Conservation (phyloP, 2,113 vertebrate species). For the Felis chaus region DNA sequence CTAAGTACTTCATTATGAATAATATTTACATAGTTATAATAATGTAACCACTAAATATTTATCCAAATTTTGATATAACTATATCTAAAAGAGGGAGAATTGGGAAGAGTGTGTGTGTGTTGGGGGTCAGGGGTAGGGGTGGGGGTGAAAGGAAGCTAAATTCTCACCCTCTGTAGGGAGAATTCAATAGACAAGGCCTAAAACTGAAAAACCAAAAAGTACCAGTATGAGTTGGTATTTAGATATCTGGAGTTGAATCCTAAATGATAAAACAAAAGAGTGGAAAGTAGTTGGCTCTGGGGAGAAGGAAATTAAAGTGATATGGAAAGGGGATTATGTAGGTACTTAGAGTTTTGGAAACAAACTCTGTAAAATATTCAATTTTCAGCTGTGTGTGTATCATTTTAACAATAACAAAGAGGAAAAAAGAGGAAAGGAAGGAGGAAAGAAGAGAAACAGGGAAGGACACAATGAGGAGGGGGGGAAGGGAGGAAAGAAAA, state of each 20-base stretch:
- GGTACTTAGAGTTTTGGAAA: not conserved
- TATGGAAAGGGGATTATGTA: no score
- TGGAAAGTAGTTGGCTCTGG: not conserved
- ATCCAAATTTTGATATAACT: not conserved
- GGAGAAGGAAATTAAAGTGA: not conserved
- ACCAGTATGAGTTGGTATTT: not conserved
- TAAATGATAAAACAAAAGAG: not conserved
- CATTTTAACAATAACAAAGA: not conserved
- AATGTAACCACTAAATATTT: not conserved
- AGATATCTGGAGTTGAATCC: not conserved
- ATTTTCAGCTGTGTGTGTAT: not conserved
- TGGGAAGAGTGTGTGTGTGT: not conserved
- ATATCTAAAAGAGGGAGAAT: not conserved
- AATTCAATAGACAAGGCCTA: not conserved
- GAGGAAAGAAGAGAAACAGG: not conserved
- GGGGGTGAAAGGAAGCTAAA: not conserved
- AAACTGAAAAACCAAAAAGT: not conserved
- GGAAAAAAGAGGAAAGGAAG: not conserved
- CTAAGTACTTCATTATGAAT: not conserved
- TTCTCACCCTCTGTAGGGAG: not conserved
- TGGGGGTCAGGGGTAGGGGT: not conserved
- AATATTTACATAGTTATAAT: not conserved
- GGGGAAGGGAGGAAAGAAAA: not conserved
- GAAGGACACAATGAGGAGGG: not conserved
- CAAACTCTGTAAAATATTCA: not conserved